Evolutionary conservation across 2,888 invertebrate species (phyloP).

Genomic region (Erebia aethiops): DNA sequence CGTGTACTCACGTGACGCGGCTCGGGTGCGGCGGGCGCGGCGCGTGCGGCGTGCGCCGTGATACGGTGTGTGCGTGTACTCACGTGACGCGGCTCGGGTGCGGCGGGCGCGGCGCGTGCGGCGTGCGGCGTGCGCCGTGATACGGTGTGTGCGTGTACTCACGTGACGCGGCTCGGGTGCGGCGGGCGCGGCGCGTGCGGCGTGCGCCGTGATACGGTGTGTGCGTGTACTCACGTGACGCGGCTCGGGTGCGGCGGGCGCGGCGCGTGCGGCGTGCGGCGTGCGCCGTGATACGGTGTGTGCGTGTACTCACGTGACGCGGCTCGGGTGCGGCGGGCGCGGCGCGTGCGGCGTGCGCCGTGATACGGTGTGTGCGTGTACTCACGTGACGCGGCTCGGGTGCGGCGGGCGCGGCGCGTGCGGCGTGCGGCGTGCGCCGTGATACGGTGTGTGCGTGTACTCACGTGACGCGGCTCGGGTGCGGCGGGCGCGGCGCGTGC

Average conservation of each 20-base stretch:
- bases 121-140: too few relatives aligned
- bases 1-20: constrained; percentile 49
- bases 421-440: too few relatives aligned
- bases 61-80: too few relatives aligned
- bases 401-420: constrained; percentile 71
- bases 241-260: constrained; percentile 54
- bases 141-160: constrained; percentile 56
- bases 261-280: constrained; percentile 77
- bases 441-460: too few relatives aligned
- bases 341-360: constrained; percentile 21
- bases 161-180: constrained; percentile 29
- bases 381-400: too few relatives aligned
- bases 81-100: too few relatives aligned
- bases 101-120: constrained; percentile 73
- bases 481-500: constrained; percentile 21
- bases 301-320: constrained; percentile 49
- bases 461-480: constrained; percentile 49
- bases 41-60: constrained; percentile 21
- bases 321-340: constrained; percentile 21
- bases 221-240: too few relatives aligned
- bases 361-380: too few relatives aligned
- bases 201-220: constrained; percentile 13
- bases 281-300: too few relatives aligned
- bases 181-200: constrained; percentile 25
- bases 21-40: constrained; percentile 19